Conservation (phyloP, 2,888 invertebrate genomes). For the Sepiola atlantica region DNA sequence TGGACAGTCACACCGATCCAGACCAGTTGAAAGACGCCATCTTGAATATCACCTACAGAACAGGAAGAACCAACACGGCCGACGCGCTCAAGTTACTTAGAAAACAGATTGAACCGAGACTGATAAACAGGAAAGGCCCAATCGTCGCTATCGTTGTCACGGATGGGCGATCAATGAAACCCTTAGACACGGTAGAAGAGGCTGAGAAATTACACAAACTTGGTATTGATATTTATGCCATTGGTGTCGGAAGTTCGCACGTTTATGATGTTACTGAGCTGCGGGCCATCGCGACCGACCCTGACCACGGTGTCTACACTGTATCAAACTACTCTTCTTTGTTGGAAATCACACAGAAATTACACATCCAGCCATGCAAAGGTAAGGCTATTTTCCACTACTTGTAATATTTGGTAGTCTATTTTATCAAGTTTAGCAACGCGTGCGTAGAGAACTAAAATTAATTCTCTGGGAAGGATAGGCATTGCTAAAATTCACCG, state of each 20-base stretch:
- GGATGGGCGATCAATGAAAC: neutral
- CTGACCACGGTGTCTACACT: neutral
- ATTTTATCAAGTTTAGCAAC: neutral
- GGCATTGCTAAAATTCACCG: too few species aligned
- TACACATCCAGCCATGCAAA: neutral
- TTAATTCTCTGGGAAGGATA: too few species aligned
- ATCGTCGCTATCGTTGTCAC: conserved; percentile 9
- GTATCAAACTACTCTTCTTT: conserved; percentile 24
- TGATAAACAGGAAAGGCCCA: neutral
- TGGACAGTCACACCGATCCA: conserved; percentile 54
- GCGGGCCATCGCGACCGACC: conserved; percentile 40
- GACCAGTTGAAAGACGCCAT: conserved; percentile 54
- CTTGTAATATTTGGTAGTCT: neutral
- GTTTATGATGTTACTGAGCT: neutral
- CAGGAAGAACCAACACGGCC: neutral
- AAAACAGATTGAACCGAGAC: neutral
- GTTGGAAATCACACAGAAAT: neutral
- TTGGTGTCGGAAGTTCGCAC: neutral
- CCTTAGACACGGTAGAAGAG: neutral
- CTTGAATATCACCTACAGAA: conserved; percentile 50
- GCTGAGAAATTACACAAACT: neutral
- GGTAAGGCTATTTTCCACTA: neutral
- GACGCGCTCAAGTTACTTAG: neutral
- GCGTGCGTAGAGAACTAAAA: too few species aligned
- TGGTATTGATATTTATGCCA: conserved; percentile 34